phyloP scores from a whole-genome alignment of 2,113 vertebrate species.

The Grallaria varia region DNA sequence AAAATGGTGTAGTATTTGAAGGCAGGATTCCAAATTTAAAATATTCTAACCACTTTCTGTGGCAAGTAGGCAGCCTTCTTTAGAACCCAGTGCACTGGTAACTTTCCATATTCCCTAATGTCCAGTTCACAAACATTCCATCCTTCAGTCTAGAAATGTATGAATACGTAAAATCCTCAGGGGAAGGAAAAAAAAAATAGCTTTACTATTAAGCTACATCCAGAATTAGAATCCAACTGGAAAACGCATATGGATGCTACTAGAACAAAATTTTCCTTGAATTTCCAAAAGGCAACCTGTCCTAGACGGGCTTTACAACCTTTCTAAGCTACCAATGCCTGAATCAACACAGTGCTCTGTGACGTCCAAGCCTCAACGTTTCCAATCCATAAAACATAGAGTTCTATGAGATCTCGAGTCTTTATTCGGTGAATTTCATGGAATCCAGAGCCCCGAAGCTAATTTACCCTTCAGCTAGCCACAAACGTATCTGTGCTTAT shows the following conservation, averaged over 20 bases:
- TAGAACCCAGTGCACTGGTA: neutral
- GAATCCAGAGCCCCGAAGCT: neutral
- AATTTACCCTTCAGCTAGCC: neutral
- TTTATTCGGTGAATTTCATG: neutral
- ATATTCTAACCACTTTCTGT: neutral
- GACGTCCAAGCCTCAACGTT: neutral
- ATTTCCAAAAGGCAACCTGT: neutral
- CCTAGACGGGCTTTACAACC: neutral
- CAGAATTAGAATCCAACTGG: neutral
- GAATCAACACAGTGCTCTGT: neutral
- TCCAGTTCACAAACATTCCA: neutral
- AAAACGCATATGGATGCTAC: neutral
- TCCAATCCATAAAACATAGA: neutral
- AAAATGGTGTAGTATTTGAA: neutral
- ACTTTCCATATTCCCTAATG: neutral
- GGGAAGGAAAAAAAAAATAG: neutral
- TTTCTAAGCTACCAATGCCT: neutral
- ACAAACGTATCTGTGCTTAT: neutral
- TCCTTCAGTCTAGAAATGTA: neutral
- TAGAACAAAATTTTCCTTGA: neutral
- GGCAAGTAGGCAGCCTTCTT: neutral
- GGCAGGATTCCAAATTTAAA: neutral
- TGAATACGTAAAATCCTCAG: neutral
- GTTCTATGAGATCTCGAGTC: rapidly evolving
- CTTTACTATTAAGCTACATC: neutral